Evolutionary conservation across 2,888 invertebrate genomes (phyloP).

Genomic region (Drosophila meridionalis): DNA sequence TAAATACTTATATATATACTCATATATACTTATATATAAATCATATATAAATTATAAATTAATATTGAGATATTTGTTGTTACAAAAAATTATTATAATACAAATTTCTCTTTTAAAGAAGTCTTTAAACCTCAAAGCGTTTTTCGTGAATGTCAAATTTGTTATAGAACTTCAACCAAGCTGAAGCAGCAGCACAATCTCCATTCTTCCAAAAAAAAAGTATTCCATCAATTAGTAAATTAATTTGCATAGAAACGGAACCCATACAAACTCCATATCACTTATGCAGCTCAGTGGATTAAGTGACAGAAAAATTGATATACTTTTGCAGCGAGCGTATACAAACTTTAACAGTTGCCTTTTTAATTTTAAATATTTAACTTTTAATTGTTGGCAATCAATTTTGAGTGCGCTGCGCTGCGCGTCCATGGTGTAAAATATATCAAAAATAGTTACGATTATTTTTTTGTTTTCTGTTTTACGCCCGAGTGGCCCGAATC

Average conservation of each 20-base stretch:
- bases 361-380: constrained; percentile 79
- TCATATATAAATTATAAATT: no score
- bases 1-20: no score
- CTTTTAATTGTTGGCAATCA: constrained; percentile 78
- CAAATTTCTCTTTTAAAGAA: no score
- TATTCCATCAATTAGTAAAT: background rate
- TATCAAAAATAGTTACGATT: constrained; percentile 56
- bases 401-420: constrained; percentile 58
- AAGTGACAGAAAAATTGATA: background rate
- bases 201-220: background rate
- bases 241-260: background rate
- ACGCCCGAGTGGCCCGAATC: constrained; percentile 32
- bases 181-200: background rate
- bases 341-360: constrained; percentile 43
- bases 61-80: no score
- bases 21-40: no score
- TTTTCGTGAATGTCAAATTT: no score
- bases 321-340: constrained; percentile 10
- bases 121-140: no score
- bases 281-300: background rate
- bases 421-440: constrained; percentile 54
- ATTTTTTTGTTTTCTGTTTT: constrained; percentile 17
- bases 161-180: background rate
- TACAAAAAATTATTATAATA: no score
- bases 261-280: background rate